Percentiles rank a stretch among this genome's conserved stretches.
Conservation (phyloP, 2,888 invertebrate genomes). For the Agriotes lineatus region DNA sequence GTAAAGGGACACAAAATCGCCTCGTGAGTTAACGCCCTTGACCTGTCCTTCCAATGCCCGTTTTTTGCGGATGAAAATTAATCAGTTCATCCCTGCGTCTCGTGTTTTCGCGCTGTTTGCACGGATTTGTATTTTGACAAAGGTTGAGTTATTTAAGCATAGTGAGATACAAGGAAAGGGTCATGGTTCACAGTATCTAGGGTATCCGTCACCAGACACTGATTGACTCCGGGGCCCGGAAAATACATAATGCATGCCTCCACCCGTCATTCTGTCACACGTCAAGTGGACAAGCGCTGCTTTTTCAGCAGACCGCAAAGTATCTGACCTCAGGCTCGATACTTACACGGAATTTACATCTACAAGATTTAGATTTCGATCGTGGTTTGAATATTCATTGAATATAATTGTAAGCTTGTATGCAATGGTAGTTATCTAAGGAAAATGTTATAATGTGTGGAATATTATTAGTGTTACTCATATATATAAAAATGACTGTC, state of each 20-base stretch:
- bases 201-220: constrained; percentile 57
- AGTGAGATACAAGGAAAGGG: constrained; percentile 34
- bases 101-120: constrained; percentile 9
- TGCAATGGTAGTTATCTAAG: no score
- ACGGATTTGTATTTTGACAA: constrained; percentile 36
- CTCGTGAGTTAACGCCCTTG: constrained; percentile 16
- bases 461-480: no score
- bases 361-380: not conserved
- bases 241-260: constrained; percentile 54
- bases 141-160: constrained; percentile 37
- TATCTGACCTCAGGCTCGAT: not conserved
- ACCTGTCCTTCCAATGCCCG: constrained; percentile 9
- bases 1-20: not conserved
- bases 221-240: constrained; percentile 57
- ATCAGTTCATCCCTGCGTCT: constrained; percentile 6
- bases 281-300: constrained; percentile 42
- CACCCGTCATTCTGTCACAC: constrained; percentile 49
- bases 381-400: no score
- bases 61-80: constrained; percentile 16
- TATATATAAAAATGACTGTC: no score
- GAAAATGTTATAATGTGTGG: no score
- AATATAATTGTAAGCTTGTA: no score
- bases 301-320: constrained; percentile 17
- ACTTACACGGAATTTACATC: constrained; percentile 12
- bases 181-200: constrained; percentile 43